A percentile compares a stretch with the other conserved stretches of the same genome.
Evolutionary conservation across 1,140 invertebrate species (phyloP).

Genomic region (Hycleus phaleratus): DNA sequence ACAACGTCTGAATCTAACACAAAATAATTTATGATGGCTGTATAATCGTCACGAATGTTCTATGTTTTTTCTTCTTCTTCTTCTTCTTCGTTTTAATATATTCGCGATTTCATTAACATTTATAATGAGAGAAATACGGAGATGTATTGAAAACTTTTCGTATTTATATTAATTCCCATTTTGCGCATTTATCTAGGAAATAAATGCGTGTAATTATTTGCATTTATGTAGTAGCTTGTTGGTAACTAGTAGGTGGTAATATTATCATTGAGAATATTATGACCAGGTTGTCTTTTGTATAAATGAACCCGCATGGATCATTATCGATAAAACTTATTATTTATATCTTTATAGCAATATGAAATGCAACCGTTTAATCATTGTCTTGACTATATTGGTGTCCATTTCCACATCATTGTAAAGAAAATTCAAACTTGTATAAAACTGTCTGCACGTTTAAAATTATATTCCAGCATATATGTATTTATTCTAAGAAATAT

Average conservation of each 20-base stretch:
- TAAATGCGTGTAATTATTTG: constrained; percentile 4
- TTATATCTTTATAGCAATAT: constrained; percentile 1
- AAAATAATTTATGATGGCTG: neutral
- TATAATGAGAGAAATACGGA: neutral
- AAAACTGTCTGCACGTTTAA: no score
- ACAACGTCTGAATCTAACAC: constrained; percentile 4
- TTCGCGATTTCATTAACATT: neutral
- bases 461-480: no score
- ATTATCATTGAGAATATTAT: constrained; percentile 19
- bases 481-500: no score
- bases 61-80: neutral
- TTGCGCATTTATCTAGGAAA: constrained; percentile 2
- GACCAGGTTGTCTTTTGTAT: constrained; percentile 14
- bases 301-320: constrained; percentile 17
- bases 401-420: no score
- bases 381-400: no score
- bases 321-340: constrained; percentile 17
- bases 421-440: no score
- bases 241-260: constrained; percentile 19
- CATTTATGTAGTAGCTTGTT: constrained; percentile 17
- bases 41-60: neutral
- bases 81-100: neutral
- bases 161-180: neutral
- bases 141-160: neutral
- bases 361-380: no score